Percentiles rank a stretch among this genome's conserved stretches.
Evolutionary conservation across 2,113 vertebrate species (phyloP).

Genomic region (Ceuthmochares aereus): DNA sequence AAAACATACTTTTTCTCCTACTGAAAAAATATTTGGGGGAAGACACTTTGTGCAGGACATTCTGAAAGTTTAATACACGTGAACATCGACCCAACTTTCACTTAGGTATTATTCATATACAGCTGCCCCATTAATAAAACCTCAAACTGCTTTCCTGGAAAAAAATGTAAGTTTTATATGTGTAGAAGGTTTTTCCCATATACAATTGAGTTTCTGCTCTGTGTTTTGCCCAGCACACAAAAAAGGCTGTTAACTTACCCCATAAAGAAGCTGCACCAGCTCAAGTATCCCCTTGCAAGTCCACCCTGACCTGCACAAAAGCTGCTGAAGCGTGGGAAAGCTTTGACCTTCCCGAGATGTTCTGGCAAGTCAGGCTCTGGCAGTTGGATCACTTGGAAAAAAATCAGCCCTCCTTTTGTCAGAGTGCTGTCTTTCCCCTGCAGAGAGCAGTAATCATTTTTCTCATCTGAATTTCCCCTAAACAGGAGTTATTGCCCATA

Average conservation of each 20-base stretch:
- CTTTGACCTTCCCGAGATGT: not conserved
- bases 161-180: not conserved
- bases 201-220: not conserved
- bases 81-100: not conserved
- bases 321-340: not conserved
- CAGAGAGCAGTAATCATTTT: constrained; percentile 22
- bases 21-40: not conserved
- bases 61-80: not conserved
- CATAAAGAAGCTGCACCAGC: not conserved
- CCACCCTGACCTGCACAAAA: not conserved
- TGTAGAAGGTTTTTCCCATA: not conserved
- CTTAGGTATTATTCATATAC: not conserved
- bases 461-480: constrained; percentile 14
- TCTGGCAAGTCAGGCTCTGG: not conserved
- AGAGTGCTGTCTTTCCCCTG: not conserved
- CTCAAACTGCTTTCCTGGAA: not conserved
- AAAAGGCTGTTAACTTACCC: not conserved
- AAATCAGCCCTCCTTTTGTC: not conserved
- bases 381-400: not conserved
- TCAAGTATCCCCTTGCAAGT: rapidly evolving
- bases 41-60: not conserved
- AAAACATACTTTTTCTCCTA: not conserved
- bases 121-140: not conserved
- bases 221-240: rapidly evolving
- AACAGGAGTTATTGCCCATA: constrained; percentile 27